Evolutionary conservation across 2,888 invertebrate genomes (phyloP), one percentile per base, ranked within the genome.

Genomic region (Agelastica alni): DNA sequence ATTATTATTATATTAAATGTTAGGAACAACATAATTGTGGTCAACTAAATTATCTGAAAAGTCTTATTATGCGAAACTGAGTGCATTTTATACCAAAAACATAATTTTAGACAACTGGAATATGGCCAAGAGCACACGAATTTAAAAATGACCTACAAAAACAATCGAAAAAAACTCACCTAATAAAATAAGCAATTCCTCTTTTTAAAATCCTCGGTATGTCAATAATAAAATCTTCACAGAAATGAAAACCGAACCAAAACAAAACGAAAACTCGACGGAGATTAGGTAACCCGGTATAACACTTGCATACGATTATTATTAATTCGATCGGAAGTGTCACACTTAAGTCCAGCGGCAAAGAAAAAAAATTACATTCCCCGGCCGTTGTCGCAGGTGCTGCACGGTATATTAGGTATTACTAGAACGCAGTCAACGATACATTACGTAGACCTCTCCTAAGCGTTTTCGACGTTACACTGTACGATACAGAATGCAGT

Each of bases 281-380:
- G 18, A 7, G 17, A 37, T 47, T 39, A 28, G 39, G 30, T 39
- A 47, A 39, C 37, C 37, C 12, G 18, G 37, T 17, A 37, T 18
- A n/a, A 22, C 37, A 20, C 37, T 37, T 17, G 13, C 34, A 36
- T 36, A 36, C 4, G 12, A 39, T 20, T 10, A 4, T 12, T 18
- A 18, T 39, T 18, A 39, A n/a, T n/a, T 26, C 7, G 26, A 9
- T 9, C 18, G 18, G 20, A 39, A 39, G 37, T 39, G 37, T 39
- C 37, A 39, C 37, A 20, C 37, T n/a, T n/a, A 17, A 10, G n/a
- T 36, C n/a, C 36, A 20, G 37, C 37, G n/a, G 37, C 10, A 26
- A 26, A 26, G 10, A 17, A 37, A 39, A 39, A 39, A 39, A 39
- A 20, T 39, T 39, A 39, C 37, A 39, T 39, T 39, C 37, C 37